Evolutionary conservation across 1,140 invertebrate genomes (phyloP).

Genomic region (Lamellibrachia luymesi): DNA sequence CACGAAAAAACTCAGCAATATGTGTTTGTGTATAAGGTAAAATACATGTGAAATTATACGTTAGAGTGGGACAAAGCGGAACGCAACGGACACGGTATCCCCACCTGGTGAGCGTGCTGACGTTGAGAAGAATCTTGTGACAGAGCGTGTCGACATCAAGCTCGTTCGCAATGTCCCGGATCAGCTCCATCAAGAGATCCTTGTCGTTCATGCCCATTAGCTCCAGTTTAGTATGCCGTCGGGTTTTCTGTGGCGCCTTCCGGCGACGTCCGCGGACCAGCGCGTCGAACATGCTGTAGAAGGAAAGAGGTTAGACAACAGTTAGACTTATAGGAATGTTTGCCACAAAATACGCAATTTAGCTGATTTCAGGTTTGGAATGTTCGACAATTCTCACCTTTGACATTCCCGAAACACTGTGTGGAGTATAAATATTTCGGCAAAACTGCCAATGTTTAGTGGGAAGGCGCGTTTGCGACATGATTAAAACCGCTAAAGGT

Average conservation of each 20-base stretch:
- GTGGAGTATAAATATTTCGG: too few relatives aligned
- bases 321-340: not conserved
- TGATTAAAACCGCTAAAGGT: too few relatives aligned
- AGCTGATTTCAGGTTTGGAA: not conserved
- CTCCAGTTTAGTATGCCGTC: conserved; percentile 9
- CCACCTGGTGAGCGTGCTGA: conserved; percentile 69
- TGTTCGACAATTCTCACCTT: too few relatives aligned
- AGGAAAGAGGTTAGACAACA: not conserved
- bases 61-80: not conserved
- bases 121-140: conserved; percentile 91
- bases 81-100: conserved; percentile 14
- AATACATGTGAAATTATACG: not conserved
- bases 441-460: too few relatives aligned
- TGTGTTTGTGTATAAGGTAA: too few relatives aligned
- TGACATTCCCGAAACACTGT: too few relatives aligned
- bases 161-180: conserved; percentile 89
- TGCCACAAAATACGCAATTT: not conserved
- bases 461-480: too few relatives aligned
- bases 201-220: conserved; percentile 20
- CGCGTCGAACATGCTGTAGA: not conserved
- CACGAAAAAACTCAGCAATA: too few relatives aligned
- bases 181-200: conserved; percentile 74
- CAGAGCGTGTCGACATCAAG: conserved; percentile 88
- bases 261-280: not conserved
- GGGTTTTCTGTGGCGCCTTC: not conserved